A percentile compares a stretch with the other conserved stretches of the same genome.
These are phyloP conservation scores for Lepidurus apus DNA, from an alignment of 1,140 invertebrate species.

Conservation along the genomic window DNA sequence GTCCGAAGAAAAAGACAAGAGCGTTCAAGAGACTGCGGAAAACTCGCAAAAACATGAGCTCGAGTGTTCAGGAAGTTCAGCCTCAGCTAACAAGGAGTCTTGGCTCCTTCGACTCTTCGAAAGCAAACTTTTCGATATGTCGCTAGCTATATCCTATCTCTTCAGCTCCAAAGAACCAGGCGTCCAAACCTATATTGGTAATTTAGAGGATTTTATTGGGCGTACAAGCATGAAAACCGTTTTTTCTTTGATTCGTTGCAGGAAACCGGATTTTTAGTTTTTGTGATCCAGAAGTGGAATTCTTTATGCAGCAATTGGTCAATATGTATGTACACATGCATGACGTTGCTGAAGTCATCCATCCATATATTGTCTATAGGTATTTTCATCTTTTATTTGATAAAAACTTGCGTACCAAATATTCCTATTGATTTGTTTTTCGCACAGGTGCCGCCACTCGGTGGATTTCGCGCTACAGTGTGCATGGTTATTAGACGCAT, in stretches of 20 bases:
- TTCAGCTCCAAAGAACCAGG: conserved; percentile 98
- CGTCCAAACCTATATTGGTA: conserved; percentile 89
- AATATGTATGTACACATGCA: conserved; percentile 98
- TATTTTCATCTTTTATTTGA: not conserved
- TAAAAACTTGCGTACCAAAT: not conserved
- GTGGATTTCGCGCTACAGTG: conserved; percentile 93
- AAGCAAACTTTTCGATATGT: conserved; percentile 94
- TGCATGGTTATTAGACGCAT: conserved; percentile 92
- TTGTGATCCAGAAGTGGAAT: conserved; percentile 83
- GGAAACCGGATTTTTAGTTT: conserved; percentile 95
- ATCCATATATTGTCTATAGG: conserved; percentile 91
- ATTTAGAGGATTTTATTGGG: conserved; percentile 39
- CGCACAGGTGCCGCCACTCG: conserved; percentile 77
- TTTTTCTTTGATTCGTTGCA: conserved; percentile 44
- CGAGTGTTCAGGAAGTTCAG: not conserved
- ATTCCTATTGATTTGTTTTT: conserved; percentile 29
- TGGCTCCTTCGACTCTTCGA: conserved; percentile 86
- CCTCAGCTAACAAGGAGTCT: conserved; percentile 43
- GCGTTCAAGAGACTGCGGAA: not conserved
- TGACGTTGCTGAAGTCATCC: conserved; percentile 88
- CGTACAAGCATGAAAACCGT: not conserved
- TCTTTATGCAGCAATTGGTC: conserved; percentile 94
- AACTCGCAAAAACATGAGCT: not conserved
- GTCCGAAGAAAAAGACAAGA: not conserved
- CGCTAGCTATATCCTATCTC: conserved; percentile 94